Evolutionary conservation across 2,888 invertebrate genomes (phyloP).

Genomic region (Sthenelais limicola): DNA sequence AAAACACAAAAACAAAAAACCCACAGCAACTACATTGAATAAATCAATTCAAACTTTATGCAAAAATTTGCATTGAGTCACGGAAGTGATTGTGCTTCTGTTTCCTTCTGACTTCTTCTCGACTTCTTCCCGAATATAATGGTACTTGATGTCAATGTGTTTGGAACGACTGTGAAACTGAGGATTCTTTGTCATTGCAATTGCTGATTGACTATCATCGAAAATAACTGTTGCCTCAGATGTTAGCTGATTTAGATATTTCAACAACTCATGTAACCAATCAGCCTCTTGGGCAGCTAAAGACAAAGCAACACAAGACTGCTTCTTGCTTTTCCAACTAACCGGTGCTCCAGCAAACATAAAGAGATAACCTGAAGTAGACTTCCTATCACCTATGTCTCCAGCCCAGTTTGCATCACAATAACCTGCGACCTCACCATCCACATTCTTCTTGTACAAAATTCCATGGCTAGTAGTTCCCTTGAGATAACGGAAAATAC

Average conservation of each 20-base stretch:
- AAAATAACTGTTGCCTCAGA: conserved; percentile 21
- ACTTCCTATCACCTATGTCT: conserved; percentile 57
- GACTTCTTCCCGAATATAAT: conserved; percentile 47
- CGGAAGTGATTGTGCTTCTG: too few species aligned
- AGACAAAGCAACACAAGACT: conserved; percentile 59
- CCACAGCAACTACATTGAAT: too few species aligned
- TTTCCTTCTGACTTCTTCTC: too few species aligned
- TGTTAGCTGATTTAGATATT: conserved; percentile 27
- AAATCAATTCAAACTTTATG: too few species aligned
- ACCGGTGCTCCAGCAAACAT: conserved; percentile 57
- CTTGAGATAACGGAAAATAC: conserved; percentile 42
- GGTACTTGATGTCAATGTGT: conserved; percentile 51
- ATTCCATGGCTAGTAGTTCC: conserved; percentile 33
- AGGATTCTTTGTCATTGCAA: conserved; percentile 47
- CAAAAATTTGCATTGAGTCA: too few species aligned
- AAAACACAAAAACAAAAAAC: too few species aligned
- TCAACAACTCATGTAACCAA: conserved; percentile 44
- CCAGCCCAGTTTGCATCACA: conserved; percentile 64
- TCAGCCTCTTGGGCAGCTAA: conserved; percentile 49
- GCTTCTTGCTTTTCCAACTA: conserved; percentile 63
- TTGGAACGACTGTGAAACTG: conserved; percentile 50
- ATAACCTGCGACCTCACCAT: conserved; percentile 49
- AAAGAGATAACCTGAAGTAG: conserved; percentile 61
- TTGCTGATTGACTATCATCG: conserved; percentile 53
- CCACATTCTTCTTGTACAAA: background rate